Evolutionary conservation across 2,888 invertebrate species (phyloP), one percentile per base, ranked within the genome.

Genomic region (Cosmia pyralina): DNA sequence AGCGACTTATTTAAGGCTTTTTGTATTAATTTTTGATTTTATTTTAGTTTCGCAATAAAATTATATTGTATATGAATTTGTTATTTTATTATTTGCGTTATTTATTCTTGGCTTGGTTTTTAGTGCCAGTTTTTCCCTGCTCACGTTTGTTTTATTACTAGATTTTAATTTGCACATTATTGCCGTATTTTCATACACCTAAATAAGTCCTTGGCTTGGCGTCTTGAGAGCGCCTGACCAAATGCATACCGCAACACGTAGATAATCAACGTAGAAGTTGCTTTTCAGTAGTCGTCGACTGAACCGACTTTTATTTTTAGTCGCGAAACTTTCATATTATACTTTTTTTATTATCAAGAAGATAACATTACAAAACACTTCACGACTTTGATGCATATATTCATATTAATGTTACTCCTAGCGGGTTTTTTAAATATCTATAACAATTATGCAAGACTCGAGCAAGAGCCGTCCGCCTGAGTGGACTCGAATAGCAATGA

Each of bases 11-110:
- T 84, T 85, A 86, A 87, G 85, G 86, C 79, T 83, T 88, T 76
- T 62, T 90, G 88, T 90, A 90, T 88, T 90, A 84, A 81, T 90
- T 90, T n/a, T 88, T 72, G 77, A 85, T 89, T 91, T 90, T 88
- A 89, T 89, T 38, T 90, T 87, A 87, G 86, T 90, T 90, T 82
- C 69, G 85, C 82, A 88, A 88, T 90, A 88, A 88, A 84, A 77
- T 75, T 81, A 76, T 84, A 82, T 86, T 85, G 88, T 83, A 77
- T 82, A 69, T 87, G 86, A 82, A 85, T 89, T 88, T 88, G 78
- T 88, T 90, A 74, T 89, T 81, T 82, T 87, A 62, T 82, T 79
- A 69, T 77, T 76, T 81, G 74, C 66, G 19, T 77, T 72, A 17
- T 73, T 69, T 46, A 60, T 87, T 77, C 22, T 79, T 53, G 19